These are phyloP conservation scores for Euwallacea fornicatus DNA, from an alignment of 1,140 invertebrate genomes.

Conservation along the genomic window DNA sequence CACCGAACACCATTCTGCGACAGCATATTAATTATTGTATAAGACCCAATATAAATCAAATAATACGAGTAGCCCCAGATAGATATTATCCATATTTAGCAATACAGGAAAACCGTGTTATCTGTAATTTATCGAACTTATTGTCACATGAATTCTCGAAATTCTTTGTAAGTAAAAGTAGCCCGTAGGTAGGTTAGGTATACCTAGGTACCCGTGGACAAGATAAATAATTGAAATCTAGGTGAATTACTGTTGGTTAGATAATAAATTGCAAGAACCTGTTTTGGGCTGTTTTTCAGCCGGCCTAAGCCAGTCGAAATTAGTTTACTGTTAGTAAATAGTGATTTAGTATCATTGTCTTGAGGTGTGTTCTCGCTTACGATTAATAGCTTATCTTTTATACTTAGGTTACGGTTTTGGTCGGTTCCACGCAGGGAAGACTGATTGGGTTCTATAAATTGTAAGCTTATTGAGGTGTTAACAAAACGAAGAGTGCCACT, in stretches of 20 bases:
- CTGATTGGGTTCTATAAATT: not conserved
- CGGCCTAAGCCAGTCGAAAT: not conserved
- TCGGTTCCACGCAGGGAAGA: not conserved
- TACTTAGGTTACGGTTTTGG: too few species aligned
- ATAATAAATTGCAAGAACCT: conserved; percentile 9
- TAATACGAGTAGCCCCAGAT: conserved; percentile 9
- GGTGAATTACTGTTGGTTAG: conserved; percentile 30
- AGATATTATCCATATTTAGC: conserved; percentile 15
- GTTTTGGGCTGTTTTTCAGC: not conserved
- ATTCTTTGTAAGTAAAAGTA: conserved; percentile 31
- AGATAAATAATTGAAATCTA: conserved; percentile 8
- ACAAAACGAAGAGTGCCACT: too few species aligned
- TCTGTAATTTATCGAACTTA: conserved; percentile 21
- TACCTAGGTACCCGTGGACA: not conserved
- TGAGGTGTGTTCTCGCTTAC: too few species aligned
- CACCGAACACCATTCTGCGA: not conserved
- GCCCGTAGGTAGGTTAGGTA: conserved; percentile 24
- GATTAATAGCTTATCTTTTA: too few species aligned
- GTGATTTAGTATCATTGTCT: not conserved
- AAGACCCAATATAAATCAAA: conserved; percentile 6
- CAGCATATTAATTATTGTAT: conserved; percentile 18
- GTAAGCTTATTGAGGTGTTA: too few species aligned
- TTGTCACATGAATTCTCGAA: conserved; percentile 27
- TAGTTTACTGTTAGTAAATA: conserved; percentile 1
- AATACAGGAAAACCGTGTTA: conserved; percentile 20